phyloP scores from a whole-genome alignment of 2,113 vertebrate species.

The Nestor notabilis region DNA sequence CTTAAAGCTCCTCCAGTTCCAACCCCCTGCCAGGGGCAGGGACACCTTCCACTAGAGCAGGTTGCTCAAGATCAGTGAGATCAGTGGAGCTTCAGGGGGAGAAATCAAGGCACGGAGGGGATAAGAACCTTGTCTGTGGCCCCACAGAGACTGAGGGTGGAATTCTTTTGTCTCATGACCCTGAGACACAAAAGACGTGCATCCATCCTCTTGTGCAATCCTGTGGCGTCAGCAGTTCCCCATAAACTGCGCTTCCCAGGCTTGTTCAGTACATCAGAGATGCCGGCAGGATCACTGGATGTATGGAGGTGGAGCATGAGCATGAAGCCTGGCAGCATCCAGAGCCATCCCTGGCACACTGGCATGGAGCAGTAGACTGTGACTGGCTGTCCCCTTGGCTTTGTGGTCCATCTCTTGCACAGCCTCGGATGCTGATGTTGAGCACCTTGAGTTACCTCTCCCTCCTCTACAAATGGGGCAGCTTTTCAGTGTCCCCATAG shows the following conservation, averaged over 20 bases:
- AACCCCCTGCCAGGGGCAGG: too few relatives aligned
- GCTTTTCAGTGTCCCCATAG: background rate
- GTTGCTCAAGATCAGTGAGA: too few relatives aligned
- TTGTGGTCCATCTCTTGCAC: background rate
- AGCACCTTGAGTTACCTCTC: background rate
- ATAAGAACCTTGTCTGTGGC: background rate
- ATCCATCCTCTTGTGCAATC: background rate
- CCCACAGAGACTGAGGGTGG: background rate
- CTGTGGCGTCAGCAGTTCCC: background rate
- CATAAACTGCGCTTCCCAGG: background rate
- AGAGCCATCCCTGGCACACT: background rate
- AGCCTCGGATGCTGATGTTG: background rate
- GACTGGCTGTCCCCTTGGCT: background rate
- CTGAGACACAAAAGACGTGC: background rate
- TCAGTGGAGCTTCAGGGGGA: background rate
- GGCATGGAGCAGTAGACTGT: rapidly evolving
- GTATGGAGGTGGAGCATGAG: rapidly evolving
- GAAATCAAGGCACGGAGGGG: background rate
- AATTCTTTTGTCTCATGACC: background rate
- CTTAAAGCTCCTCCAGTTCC: too few relatives aligned
- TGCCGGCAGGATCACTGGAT: rapidly evolving
- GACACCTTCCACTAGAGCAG: too few relatives aligned
- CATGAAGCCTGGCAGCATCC: rapidly evolving
- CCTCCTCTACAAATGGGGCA: background rate
- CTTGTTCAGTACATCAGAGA: rapidly evolving